These are phyloP conservation scores for Hoplodrina ambigua DNA, from an alignment of 2,888 invertebrate species.

Conservation along the genomic window DNA sequence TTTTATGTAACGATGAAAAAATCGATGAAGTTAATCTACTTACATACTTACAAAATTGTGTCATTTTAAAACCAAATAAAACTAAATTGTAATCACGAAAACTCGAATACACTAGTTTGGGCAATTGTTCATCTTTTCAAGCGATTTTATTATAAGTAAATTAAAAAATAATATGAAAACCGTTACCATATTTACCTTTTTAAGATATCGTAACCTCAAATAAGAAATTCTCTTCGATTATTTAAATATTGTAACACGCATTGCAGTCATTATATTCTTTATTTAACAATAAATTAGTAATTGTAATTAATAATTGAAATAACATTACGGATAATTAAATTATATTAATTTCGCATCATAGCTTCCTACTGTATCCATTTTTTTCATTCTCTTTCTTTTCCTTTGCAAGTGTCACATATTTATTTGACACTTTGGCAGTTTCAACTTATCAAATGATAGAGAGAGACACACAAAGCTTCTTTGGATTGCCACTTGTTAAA, in stretches of 20 bases:
- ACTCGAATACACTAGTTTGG: not conserved
- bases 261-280: not conserved
- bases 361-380: conserved; percentile 7
- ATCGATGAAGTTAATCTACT: too few species aligned
- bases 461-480: not conserved
- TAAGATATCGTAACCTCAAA: conserved; percentile 37
- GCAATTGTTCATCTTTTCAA: not conserved
- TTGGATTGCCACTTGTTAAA: not conserved
- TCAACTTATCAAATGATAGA: too few species aligned
- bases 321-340: not conserved
- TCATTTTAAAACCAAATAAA: not conserved
- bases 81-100: not conserved
- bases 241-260: conserved; percentile 26
- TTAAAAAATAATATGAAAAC: not conserved
- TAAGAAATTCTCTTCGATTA: not conserved
- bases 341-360: not conserved
- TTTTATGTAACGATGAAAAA: too few species aligned
- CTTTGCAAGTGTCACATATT: not conserved
- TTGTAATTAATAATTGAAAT: not conserved
- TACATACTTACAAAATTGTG: not conserved
- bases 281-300: conserved; percentile 6
- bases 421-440: too few species aligned
- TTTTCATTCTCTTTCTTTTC: not conserved
- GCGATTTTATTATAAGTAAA: not conserved
- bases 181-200: conserved; percentile 45